phyloP scores from a whole-genome alignment of 2,888 invertebrate genomes.

The Escarpia spicata region DNA sequence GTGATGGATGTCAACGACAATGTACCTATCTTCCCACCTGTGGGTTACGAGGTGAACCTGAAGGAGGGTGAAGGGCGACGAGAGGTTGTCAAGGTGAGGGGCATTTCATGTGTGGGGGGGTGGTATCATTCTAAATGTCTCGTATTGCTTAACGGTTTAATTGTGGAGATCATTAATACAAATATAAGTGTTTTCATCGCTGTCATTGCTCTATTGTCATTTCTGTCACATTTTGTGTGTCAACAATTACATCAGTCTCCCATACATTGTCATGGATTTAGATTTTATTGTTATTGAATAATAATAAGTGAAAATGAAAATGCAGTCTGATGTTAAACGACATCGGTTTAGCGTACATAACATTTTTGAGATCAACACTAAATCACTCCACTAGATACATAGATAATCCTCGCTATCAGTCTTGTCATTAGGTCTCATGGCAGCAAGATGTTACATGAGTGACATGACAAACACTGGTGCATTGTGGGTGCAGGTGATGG shows the following conservation, averaged over 20 bases:
- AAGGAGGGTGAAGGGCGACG: conserved; percentile 39
- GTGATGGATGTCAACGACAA: conserved; percentile 58
- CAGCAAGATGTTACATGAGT: not conserved
- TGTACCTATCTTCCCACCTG: conserved; percentile 49
- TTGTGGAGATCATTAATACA: no score
- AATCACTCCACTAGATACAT: not conserved
- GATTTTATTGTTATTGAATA: no score
- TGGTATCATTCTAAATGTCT: no score
- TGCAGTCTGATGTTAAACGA: not conserved
- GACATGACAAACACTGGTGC: no score
- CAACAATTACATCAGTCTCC: no score
- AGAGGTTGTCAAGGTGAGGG: conserved; percentile 35
- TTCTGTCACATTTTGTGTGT: no score
- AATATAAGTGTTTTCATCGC: no score
- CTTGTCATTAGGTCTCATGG: not conserved
- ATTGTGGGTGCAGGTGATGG: conserved; percentile 42
- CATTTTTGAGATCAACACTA: not conserved
- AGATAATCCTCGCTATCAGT: not conserved
- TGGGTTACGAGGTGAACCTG: conserved; percentile 44
- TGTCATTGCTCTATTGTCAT: no score
- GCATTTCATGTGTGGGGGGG: not conserved
- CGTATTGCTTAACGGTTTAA: no score
- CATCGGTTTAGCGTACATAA: not conserved
- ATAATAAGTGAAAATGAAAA: not conserved
- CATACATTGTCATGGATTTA: no score